Conservation (phyloP, 2,888 invertebrate species). For the Drosophila tanythrix region DNA sequence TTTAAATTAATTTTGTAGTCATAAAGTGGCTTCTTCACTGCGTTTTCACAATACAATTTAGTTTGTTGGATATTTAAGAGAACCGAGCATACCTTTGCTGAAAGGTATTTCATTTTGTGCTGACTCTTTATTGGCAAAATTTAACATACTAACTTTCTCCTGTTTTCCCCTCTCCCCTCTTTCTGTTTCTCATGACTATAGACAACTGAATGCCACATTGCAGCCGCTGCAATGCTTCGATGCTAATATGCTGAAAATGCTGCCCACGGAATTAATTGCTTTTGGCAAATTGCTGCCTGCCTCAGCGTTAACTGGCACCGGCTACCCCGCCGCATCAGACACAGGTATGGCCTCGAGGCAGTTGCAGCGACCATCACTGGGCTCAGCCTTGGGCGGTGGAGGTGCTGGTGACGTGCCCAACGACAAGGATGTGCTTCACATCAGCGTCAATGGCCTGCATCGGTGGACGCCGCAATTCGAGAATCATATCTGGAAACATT, state of each 20-base stretch:
- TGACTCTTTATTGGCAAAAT: slow-evolving; percentile 35
- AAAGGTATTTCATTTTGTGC: slow-evolving; percentile 25
- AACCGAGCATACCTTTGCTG: not conserved
- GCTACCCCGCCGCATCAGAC: slow-evolving; percentile 28
- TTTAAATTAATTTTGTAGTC: not conserved
- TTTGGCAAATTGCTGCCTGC: slow-evolving; percentile 84
- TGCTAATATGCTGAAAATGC: slow-evolving; percentile 83
- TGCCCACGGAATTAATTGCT: slow-evolving; percentile 84
- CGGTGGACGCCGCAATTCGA: slow-evolving; percentile 84
- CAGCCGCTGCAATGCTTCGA: slow-evolving; percentile 83
- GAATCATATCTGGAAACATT: slow-evolving; percentile 85
- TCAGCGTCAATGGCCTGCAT: slow-evolving; percentile 84
- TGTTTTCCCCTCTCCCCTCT: not conserved
- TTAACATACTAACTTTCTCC: slow-evolving; percentile 2
- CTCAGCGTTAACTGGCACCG: slow-evolving; percentile 36
- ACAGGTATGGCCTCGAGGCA: slow-evolving; percentile 49
- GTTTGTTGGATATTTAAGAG: slow-evolving; percentile 8
- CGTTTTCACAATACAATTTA: not conserved
- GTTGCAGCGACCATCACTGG: slow-evolving; percentile 52
- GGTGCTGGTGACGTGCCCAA: slow-evolving; percentile 10
- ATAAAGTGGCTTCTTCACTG: not conserved
- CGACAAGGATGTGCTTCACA: slow-evolving; percentile 80
- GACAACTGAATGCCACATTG: slow-evolving; percentile 84
- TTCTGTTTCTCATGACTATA: slow-evolving; percentile 35
- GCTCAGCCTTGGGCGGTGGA: slow-evolving; percentile 23